Percentiles rank a stretch among this genome's conserved stretches.
These are phyloP conservation scores for Spinus pinus DNA, from an alignment of 2,797 vertebrate species.

Conservation along the genomic window DNA sequence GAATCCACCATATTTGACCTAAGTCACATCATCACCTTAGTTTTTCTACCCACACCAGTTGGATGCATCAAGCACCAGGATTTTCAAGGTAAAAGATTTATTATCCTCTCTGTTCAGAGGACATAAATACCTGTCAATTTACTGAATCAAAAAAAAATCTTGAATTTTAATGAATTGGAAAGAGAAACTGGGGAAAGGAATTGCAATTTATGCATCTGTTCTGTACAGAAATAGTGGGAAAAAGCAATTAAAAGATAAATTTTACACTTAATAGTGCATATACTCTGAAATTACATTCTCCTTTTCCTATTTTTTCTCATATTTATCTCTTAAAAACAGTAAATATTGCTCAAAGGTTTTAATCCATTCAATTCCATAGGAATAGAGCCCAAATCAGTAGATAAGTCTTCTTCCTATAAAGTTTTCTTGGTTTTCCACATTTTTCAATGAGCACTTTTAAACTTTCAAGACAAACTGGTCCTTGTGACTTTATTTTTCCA, in stretches of 20 bases:
- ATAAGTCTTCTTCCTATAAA: not conserved
- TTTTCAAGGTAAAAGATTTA: not conserved
- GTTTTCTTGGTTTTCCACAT: not conserved
- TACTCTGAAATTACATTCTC: not conserved
- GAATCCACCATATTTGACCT: not conserved
- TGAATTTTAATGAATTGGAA: not conserved
- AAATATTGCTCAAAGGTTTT: not conserved
- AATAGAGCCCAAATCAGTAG: not conserved
- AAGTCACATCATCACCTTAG: not conserved
- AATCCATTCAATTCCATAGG: not conserved
- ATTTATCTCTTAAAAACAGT: not conserved
- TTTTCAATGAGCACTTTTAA: not conserved
- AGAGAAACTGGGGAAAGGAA: not conserved
- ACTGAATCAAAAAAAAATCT: not conserved
- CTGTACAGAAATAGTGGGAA: accelerated
- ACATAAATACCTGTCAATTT: not conserved
- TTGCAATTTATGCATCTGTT: not conserved
- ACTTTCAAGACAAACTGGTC: not conserved
- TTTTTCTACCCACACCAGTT: not conserved
- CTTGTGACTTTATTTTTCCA: not conserved
- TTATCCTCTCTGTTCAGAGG: not conserved
- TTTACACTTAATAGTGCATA: not conserved
- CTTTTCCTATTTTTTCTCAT: not conserved
- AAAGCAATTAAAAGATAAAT: not conserved
- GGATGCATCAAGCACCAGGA: not conserved